phyloP scores from a whole-genome alignment of 2,797 vertebrate genomes.

The Galago senegalensis region DNA sequence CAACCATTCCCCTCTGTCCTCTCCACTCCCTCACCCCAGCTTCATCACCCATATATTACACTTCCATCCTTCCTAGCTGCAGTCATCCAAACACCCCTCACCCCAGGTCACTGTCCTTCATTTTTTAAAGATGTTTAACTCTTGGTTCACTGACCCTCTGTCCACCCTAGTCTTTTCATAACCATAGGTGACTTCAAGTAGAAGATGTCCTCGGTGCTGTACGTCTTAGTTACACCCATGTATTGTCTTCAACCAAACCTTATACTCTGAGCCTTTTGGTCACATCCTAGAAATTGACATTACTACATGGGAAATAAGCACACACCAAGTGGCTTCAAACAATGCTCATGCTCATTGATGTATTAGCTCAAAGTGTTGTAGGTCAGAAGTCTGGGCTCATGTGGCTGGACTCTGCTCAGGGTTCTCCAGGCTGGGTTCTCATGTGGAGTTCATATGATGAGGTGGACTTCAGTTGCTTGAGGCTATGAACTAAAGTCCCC shows the following conservation, averaged over 20 bases:
- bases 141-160: neutral
- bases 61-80: neutral
- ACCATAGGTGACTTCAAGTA: neutral
- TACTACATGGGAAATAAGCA: neutral
- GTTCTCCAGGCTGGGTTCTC: neutral
- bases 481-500: neutral
- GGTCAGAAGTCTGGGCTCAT: neutral
- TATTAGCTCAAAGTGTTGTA: neutral
- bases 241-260: neutral
- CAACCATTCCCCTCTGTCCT: neutral
- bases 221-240: neutral
- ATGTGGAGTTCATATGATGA: neutral
- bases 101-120: neutral
- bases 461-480: neutral
- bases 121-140: neutral
- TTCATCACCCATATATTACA: neutral
- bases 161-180: neutral
- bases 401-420: neutral
- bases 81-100: neutral
- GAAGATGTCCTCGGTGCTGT: neutral
- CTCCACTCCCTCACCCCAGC: neutral
- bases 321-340: neutral
- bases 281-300: neutral
- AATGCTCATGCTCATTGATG: no score
- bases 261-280: neutral